These are phyloP conservation scores for Miichthys miiuy DNA, from an alignment of 2,797 vertebrate species.

Conservation along the genomic window DNA sequence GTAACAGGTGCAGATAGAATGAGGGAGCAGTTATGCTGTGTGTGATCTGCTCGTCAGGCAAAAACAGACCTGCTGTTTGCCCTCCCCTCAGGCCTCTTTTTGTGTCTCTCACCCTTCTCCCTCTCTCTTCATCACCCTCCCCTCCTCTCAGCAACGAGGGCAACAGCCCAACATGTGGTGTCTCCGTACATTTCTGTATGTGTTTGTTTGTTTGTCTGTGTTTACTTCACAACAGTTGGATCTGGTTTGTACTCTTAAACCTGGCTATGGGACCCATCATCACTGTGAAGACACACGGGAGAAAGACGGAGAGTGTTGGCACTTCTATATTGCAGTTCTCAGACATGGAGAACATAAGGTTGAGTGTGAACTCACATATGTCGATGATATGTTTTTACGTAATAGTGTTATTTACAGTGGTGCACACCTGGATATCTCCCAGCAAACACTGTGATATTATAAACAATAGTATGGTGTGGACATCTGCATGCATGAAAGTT, in stretches of 20 bases:
- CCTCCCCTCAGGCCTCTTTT: slow-evolving; percentile 53
- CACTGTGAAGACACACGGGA: slow-evolving; percentile 36
- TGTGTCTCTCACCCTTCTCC: slow-evolving; percentile 38
- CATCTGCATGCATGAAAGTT: slow-evolving; percentile 11
- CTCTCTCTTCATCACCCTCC: slow-evolving; percentile 36
- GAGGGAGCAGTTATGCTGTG: slow-evolving; percentile 39
- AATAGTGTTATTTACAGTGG: slow-evolving; percentile 33
- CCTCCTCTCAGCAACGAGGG: slow-evolving; percentile 37
- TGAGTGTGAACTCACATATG: slow-evolving; percentile 56
- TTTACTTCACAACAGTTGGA: slow-evolving; percentile 76
- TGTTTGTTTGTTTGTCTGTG: slow-evolving; percentile 74
- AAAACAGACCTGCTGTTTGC: slow-evolving; percentile 64
- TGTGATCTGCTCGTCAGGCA: slow-evolving; percentile 51
- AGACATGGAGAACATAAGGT: slow-evolving; percentile 43
- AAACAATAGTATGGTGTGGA: slow-evolving; percentile 5
- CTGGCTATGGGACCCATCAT: slow-evolving; percentile 40
- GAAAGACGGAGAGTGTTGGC: slow-evolving; percentile 42
- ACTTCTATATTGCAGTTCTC: slow-evolving; percentile 43
- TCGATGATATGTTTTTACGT: slow-evolving; percentile 42
- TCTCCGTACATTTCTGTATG: slow-evolving; percentile 47
- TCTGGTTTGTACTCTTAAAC: slow-evolving; percentile 63
- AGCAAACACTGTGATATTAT: slow-evolving; percentile 11
- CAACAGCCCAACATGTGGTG: slow-evolving; percentile 40
- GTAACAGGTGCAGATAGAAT: slow-evolving; percentile 58
- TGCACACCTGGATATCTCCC: slow-evolving; percentile 51